Evolutionary conservation across 2,888 invertebrate species (phyloP), one percentile per base, ranked within the genome.

Genomic region (Furcula furcula): DNA sequence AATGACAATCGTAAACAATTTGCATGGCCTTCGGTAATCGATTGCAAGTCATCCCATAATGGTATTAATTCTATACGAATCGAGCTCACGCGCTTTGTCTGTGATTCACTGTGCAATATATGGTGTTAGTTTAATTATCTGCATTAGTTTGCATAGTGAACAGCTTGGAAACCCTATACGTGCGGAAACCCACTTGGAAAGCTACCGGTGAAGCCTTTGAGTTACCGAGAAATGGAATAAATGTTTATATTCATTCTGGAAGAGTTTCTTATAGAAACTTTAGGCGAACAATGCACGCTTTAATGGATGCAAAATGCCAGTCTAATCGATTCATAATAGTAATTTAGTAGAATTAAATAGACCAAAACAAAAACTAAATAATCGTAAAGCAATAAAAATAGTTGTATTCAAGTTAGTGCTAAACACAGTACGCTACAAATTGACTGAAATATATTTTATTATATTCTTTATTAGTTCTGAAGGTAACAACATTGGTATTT

Each of bases 101-200:
- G 31, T 54, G 55, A 54, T 36, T 55, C 55, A 55, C 36, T 13
- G 29, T 15, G 22, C 25, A 18, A 40, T 34, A 27, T 55, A 55
- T 44, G 55, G 40, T 36, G 34, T 31, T 46, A 29, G 27, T 36
- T 16, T 53, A 55, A 55, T 51, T 53, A 34, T 29, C 33, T 36
- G 5, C 28, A 26, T 40, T 43, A 13, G 39, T 40, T 42, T 27
- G 19, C 31, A 31, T 35, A 41, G 48, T 29, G 42, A 43, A 52
- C 46, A 50, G 42, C 42, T 32, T 46, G 23, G 37, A 49, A 51
- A 34, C 46, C 52, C 40, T 57, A 52, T 46, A 51, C 31, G 42
- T 50, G 36, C 44, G 57, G 52, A 51, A 53, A 49, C 34, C 36
- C 44, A 40, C 20, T 23, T 43, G 63, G 62, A 65, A 53, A 54